These are phyloP conservation scores for Rotaria magnacalcarata DNA, from an alignment of 2,888 invertebrate species.

Conservation along the genomic window DNA sequence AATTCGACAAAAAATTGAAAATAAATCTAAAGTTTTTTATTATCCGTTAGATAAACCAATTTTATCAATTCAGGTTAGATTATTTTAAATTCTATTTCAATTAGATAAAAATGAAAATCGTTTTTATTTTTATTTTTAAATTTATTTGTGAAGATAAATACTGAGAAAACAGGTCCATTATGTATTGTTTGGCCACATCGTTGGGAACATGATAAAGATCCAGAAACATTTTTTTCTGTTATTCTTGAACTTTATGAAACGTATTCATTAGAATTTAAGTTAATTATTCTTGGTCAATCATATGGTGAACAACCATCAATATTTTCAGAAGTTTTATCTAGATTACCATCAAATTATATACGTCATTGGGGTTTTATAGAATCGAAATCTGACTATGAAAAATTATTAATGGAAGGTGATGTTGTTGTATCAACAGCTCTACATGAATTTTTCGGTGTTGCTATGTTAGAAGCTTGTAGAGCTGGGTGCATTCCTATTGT, in stretches of 20 bases:
- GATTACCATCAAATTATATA: slow-evolving; percentile 25
- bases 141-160: background rate
- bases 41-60: slow-evolving; percentile 1
- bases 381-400: slow-evolving; percentile 64
- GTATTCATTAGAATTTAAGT: slow-evolving; percentile 63
- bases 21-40: background rate
- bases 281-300: slow-evolving; percentile 66
- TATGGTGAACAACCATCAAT: slow-evolving; percentile 63
- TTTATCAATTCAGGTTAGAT: background rate
- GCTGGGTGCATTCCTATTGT: slow-evolving; percentile 70
- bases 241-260: slow-evolving; percentile 55
- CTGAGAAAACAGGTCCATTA: slow-evolving; percentile 52
- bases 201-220: slow-evolving; percentile 75
- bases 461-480: slow-evolving; percentile 70
- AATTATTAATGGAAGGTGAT: slow-evolving; percentile 64
- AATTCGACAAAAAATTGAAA: background rate
- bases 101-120: background rate
- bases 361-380: slow-evolving; percentile 64
- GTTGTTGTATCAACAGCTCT: slow-evolving; percentile 70
- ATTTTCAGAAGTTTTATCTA: background rate
- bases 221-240: slow-evolving; percentile 66
- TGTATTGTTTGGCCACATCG: slow-evolving; percentile 73
- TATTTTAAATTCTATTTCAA: background rate
- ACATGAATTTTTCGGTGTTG: slow-evolving; percentile 74
- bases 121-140: background rate